Percentiles rank a stretch among this genome's conserved stretches.
These are phyloP conservation scores for Vespertilio murinus DNA, from an alignment of 2,797 vertebrate genomes.

Conservation along the genomic window DNA sequence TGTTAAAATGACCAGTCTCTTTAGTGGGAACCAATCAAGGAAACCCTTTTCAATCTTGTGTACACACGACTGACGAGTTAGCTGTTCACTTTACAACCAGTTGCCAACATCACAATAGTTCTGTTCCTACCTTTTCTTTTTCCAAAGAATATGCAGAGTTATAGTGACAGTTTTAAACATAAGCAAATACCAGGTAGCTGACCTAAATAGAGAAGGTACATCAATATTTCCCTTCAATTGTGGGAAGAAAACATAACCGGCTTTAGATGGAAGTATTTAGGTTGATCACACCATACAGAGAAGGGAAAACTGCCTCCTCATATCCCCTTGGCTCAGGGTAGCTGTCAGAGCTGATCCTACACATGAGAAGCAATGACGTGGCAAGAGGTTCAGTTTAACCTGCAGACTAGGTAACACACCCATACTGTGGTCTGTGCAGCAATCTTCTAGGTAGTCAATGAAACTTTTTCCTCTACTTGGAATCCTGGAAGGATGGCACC, in stretches of 20 bases:
- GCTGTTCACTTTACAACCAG: background rate
- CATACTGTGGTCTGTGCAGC: background rate
- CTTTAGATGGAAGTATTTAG: background rate
- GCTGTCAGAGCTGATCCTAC: background rate
- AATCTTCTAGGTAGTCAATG: background rate
- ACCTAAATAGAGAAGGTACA: background rate
- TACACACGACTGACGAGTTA: background rate
- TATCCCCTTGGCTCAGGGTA: accelerated
- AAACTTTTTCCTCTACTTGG: background rate
- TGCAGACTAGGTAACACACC: background rate
- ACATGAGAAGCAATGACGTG: background rate
- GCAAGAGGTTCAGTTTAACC: background rate
- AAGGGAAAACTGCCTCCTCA: background rate
- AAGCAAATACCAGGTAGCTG: background rate
- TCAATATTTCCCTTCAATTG: background rate
- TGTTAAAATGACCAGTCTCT: background rate
- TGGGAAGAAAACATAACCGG: background rate
- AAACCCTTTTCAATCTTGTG: background rate
- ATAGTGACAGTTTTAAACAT: constrained; percentile 14
- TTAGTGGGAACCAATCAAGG: background rate
- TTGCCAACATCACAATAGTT: background rate
- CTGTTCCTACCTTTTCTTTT: constrained; percentile 6
- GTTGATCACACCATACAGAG: background rate
- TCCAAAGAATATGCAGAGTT: background rate
- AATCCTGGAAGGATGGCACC: background rate